Evolutionary conservation across 2,797 vertebrate genomes (phyloP).

Genomic region (Siniperca scherzeri): DNA sequence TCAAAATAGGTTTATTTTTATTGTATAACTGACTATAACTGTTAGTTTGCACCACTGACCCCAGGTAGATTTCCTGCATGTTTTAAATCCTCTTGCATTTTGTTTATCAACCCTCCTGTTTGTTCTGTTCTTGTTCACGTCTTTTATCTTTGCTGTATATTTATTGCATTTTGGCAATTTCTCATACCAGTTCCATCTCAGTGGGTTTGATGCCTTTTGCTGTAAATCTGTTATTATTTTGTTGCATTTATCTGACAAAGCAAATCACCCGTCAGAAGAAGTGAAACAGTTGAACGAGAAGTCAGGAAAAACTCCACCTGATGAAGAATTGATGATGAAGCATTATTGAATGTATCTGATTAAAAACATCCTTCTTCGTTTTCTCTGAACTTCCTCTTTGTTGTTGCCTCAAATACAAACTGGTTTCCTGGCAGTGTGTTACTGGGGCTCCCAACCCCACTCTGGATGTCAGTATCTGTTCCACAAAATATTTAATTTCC

Average conservation of each 20-base stretch:
- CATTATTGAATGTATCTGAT: not conserved
- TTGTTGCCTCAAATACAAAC: not conserved
- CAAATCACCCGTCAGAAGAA: slow-evolving; percentile 22
- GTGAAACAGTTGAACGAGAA: slow-evolving; percentile 43
- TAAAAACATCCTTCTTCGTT: slow-evolving; percentile 15
- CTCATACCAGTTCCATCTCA: not conserved
- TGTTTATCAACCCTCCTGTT: no score
- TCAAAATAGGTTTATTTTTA: no score
- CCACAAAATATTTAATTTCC: slow-evolving; percentile 55
- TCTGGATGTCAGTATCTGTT: slow-evolving; percentile 58
- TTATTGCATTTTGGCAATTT: not conserved
- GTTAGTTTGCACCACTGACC: not conserved
- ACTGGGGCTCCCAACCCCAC: not conserved
- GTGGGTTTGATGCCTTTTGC: not conserved
- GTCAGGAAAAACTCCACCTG: slow-evolving; percentile 5
- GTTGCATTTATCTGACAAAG: slow-evolving; percentile 6
- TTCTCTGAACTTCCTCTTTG: slow-evolving; percentile 55
- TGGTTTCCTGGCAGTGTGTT: slow-evolving; percentile 10
- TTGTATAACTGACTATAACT: not conserved
- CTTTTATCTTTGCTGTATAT: not conserved
- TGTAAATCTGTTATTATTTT: not conserved
- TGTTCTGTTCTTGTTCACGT: not conserved
- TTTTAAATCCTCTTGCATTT: not conserved
- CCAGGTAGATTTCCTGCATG: not conserved
- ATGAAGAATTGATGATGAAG: slow-evolving; percentile 60